These are phyloP conservation scores for Tenthredo amoena DNA, from an alignment of 2,888 invertebrate species.

Conservation along the genomic window DNA sequence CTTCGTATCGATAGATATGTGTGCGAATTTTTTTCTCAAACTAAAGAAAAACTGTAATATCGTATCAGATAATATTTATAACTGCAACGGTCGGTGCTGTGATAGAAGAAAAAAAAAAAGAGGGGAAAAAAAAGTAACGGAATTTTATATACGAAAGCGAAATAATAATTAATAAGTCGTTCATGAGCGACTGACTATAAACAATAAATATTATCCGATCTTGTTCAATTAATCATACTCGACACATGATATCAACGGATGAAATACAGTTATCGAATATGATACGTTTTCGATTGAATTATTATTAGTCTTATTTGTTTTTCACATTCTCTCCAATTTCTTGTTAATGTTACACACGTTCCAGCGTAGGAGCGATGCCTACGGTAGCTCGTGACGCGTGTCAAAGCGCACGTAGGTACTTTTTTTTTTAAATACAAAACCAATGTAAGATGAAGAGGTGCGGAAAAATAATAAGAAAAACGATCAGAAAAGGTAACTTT, in stretches of 20 bases:
- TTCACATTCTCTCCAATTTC: not conserved
- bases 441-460: not conserved
- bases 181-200: not conserved
- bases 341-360: no score
- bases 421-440: not conserved
- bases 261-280: no score
- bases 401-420: not conserved
- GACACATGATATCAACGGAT: no score
- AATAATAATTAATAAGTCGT: not conserved
- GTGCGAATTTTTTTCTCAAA: no score
- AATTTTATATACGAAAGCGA: not conserved
- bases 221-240: no score
- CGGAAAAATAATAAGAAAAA: not conserved
- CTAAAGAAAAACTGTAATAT: no score
- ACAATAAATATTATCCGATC: not conserved
- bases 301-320: not conserved
- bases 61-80: no score
- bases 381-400: no score
- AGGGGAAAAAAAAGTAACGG: not conserved
- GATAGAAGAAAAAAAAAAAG: no score
- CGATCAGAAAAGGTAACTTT: not conserved
- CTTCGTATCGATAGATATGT: no score
- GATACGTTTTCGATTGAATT: not conserved
- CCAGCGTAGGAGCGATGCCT: no score
- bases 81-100: no score